Percentiles rank a stretch among this genome's conserved stretches.
Conservation (phyloP, 2,797 vertebrate species). For the Gephyroberyx darwinii region DNA sequence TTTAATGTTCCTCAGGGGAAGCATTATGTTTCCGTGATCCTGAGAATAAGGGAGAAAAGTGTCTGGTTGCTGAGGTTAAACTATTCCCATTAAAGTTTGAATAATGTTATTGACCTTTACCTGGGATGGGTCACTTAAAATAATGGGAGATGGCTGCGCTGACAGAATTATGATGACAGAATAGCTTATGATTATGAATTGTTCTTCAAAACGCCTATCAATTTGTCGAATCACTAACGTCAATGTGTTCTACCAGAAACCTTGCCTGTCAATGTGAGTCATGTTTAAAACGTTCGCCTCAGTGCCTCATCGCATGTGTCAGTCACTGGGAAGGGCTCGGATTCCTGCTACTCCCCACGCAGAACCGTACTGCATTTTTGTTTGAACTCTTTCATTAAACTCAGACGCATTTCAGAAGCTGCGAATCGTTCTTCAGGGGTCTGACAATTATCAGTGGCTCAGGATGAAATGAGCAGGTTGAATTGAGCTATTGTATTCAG, state of each 20-base stretch:
- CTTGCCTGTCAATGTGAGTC: slow-evolving; percentile 70
- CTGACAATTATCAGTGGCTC: slow-evolving; percentile 62
- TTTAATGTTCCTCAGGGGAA: slow-evolving; percentile 53
- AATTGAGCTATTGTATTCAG: slow-evolving; percentile 54
- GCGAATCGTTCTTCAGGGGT: slow-evolving; percentile 39
- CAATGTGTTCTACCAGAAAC: slow-evolving; percentile 57
- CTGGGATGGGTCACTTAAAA: slow-evolving; percentile 74
- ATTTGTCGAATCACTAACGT: slow-evolving; percentile 75
- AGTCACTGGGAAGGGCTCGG: slow-evolving; percentile 58
- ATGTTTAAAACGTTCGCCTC: slow-evolving; percentile 56
- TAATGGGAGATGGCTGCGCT: slow-evolving; percentile 70
- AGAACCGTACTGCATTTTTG: neutral
- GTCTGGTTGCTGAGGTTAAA: slow-evolving; percentile 74
- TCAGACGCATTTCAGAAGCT: neutral
- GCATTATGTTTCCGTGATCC: slow-evolving; percentile 59
- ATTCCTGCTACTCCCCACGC: slow-evolving; percentile 28
- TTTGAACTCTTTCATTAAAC: neutral
- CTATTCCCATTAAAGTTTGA: slow-evolving; percentile 77
- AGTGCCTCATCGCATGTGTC: slow-evolving; percentile 51
- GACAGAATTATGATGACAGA: slow-evolving; percentile 77
- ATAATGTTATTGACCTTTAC: slow-evolving; percentile 80
- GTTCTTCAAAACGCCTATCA: slow-evolving; percentile 70
- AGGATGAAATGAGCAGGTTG: slow-evolving; percentile 51
- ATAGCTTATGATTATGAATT: slow-evolving; percentile 74
- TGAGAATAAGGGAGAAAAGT: slow-evolving; percentile 57